Base-by-base conservation (phyloP, 2,797 vertebrate genomes). In the Lagodon rhomboides region DNA sequence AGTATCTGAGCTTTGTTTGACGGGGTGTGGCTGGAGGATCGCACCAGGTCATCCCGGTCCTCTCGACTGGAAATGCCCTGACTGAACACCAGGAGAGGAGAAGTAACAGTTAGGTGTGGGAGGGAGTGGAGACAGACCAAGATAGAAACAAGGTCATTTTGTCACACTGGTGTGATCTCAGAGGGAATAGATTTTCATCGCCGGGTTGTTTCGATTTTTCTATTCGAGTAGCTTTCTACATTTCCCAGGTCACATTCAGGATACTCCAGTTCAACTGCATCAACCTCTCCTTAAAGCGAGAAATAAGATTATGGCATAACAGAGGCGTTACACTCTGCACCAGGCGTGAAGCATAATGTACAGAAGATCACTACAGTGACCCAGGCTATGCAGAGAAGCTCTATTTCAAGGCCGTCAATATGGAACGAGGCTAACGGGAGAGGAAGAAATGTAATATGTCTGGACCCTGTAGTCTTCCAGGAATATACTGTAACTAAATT, bases 1-100 rank as follows among this genome's bases (percentile, higher is more conserved):
- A 97, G 91, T 75, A 97, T 95, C 22, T 96, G 96, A 56, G 94
- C 95, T 89, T 97, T 96, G 89, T 97, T 96, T 0, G 96, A 94
- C 1, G 93, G 83, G 18, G 95, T 96, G 82, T 95, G 81, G 8
- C 88, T 95, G 50, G 96, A 96, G 5, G 95, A 95, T 25, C 93
- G 95, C 12, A 97, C 94, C 95, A 95, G 94, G 73, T 97, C 95
- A 86, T 94, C 86, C 50, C 94, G 95, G 55, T 94, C 91, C 76
- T 97, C 97, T 20, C 91, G 72, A 78, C 90, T 96, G 71, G 85
- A 79, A 89, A 92, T 94, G 83, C 77, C 92, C 78, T 93, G 95
- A 88, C 96, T 97, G 85, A 92, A 91, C 61, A n/a, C 5, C 78
- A 76, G 16, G 60, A 62, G 54, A 76, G 5, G 44, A 62, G 22